These are phyloP conservation scores for Astyanax mexicanus DNA, from an alignment of 2,797 vertebrate genomes.

Conservation along the genomic window DNA sequence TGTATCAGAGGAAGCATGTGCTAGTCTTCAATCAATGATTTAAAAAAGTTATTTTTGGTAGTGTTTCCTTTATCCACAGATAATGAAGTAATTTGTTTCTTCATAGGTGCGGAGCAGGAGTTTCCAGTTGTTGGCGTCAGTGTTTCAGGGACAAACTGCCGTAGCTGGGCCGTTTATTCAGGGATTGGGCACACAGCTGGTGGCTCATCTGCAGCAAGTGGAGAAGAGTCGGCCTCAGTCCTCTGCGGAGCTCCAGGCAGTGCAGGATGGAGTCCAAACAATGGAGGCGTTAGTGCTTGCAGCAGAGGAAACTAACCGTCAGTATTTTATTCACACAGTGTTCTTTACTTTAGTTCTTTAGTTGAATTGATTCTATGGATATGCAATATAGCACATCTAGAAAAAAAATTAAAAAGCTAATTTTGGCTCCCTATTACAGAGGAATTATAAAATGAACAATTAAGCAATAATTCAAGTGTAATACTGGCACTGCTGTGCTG, in stretches of 20 bases:
- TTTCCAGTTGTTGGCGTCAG: slow-evolving; percentile 85
- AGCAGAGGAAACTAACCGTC: slow-evolving; percentile 85
- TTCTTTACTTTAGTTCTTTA: too few relatives aligned
- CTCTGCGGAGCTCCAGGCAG: slow-evolving; percentile 80
- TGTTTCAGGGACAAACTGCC: slow-evolving; percentile 84
- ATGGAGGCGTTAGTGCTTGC: slow-evolving; percentile 81
- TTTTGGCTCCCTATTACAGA: too few relatives aligned
- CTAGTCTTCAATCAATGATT: too few relatives aligned
- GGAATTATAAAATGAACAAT: too few relatives aligned
- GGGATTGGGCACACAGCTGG: slow-evolving; percentile 79
- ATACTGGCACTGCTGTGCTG: too few relatives aligned
- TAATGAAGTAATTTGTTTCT: not conserved
- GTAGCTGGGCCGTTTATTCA: slow-evolving; percentile 86
- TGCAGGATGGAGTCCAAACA: slow-evolving; percentile 85
- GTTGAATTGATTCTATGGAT: too few relatives aligned
- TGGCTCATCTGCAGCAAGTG: slow-evolving; percentile 83
- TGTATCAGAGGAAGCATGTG: too few relatives aligned
- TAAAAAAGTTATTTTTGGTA: too few relatives aligned
- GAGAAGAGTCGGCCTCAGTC: slow-evolving; percentile 85
- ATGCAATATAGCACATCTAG: too few relatives aligned
- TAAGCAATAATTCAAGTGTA: too few relatives aligned
- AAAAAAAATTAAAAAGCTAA: too few relatives aligned
- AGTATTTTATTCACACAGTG: slow-evolving; percentile 66
- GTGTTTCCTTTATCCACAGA: too few relatives aligned
- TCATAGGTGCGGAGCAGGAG: slow-evolving; percentile 85